Evolutionary conservation across 2,113 vertebrate genomes (phyloP), one percentile per base, ranked within the genome.

Genomic region (Bubo blakistoni): DNA sequence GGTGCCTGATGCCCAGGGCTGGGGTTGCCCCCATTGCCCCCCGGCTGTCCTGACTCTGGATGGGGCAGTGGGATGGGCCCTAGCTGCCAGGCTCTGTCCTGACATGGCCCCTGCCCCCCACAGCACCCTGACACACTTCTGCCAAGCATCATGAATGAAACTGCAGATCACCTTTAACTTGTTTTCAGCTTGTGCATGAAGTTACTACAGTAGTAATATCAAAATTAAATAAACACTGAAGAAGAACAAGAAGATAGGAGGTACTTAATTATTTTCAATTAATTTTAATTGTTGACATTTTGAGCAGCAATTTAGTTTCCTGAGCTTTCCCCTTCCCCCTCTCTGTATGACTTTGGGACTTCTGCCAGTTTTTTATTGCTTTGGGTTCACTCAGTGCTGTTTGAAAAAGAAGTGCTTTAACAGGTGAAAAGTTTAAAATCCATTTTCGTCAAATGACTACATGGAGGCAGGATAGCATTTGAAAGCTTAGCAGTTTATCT

Each of bases 271-370:
- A 63, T 83, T 98, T 97, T 94, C 55, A 95, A 86, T 94, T 95
- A 73, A 87, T 94, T 97, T 96, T 96, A 95, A 93, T 91, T 95
- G 55, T 55, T 97, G 92, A 92, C 73, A 87, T 90, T 97, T 88
- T 91, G 25, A 96, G 47, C 14, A 52, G 29, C 73, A 91, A 38
- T 81, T 81, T 85, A 58, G 13, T 59, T 94, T 88, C 19, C 40
- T 26, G 26, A 86, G 42, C 55, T 92, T 57, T 92, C 22, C 44
- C 21, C 5, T 89, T 46, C 51, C 10, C 11, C 42, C 5, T 90
- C 22, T 86, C 63, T 79, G 61, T n/a, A 82, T 92, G 72, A 49
- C 92, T 74, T 19, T 89, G 81, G 90, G 73, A 86, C 19, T 94
- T 83, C 67, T 88, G 52, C 62, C 86, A 85, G 19, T 42, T 61